Percentiles rank a stretch among this genome's conserved stretches.
Evolutionary conservation across 2,113 vertebrate genomes (phyloP).

Genomic region (Chloroceryle aenea): DNA sequence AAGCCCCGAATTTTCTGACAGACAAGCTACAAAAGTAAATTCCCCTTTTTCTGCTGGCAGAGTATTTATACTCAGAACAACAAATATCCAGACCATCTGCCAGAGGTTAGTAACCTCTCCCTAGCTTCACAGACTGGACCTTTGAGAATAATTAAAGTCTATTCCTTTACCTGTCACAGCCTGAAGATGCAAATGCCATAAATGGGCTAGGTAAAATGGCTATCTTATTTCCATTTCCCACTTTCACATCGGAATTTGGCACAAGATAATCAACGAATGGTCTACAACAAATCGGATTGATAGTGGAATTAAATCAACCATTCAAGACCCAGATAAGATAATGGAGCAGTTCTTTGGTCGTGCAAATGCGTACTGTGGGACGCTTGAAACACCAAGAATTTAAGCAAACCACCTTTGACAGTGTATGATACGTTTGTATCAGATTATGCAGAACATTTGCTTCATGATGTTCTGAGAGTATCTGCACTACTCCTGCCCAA

Average conservation of each 20-base stretch:
- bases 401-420: not conserved
- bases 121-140: not conserved
- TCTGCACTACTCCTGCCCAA: not conserved
- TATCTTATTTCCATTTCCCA: not conserved
- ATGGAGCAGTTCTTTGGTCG: not conserved
- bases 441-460: not conserved
- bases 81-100: not conserved
- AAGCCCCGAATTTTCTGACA: not conserved
- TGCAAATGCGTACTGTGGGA: not conserved
- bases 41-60: not conserved
- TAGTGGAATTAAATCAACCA: not conserved
- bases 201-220: not conserved
- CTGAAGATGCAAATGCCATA: not conserved
- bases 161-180: not conserved
- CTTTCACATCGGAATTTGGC: not conserved
- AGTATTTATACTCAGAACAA: not conserved
- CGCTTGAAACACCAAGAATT: conserved; percentile 18
- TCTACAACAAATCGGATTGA: not conserved
- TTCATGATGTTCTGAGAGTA: not conserved
- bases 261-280: not conserved
- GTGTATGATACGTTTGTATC: not conserved
- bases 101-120: not conserved
- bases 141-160: not conserved
- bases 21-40: not conserved
- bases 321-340: not conserved